Percentiles rank a stretch among this genome's conserved stretches.
Conservation (phyloP, 2,113 vertebrate species). For the Daubentonia madagascariensis region DNA sequence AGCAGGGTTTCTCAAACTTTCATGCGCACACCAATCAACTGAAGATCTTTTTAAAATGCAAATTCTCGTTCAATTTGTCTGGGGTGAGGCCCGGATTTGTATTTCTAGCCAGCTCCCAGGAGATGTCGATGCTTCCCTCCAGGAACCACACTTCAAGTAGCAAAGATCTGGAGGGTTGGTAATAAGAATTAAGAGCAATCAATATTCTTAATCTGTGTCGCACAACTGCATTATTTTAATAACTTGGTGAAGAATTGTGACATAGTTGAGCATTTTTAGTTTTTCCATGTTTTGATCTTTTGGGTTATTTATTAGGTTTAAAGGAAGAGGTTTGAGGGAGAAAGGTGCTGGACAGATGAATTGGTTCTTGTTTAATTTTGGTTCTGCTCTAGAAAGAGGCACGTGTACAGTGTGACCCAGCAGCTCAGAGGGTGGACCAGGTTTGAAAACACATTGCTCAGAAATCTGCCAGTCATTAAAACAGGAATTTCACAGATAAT, state of each 20-base stretch:
- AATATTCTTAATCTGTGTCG: neutral
- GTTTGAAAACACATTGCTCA: neutral
- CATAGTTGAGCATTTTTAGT: neutral
- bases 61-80: neutral
- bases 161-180: neutral
- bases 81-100: too few relatives aligned
- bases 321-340: neutral
- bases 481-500: constrained; percentile 43
- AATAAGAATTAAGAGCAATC: neutral
- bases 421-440: neutral
- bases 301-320: neutral
- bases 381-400: neutral
- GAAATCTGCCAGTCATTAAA: constrained; percentile 22
- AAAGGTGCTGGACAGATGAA: neutral
- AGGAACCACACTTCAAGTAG: neutral
- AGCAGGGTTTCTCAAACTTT: neutral
- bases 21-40: neutral
- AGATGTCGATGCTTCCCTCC: neutral
- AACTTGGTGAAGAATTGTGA: neutral
- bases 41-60: neutral
- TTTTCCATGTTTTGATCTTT: neutral
- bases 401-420: neutral
- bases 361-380: neutral
- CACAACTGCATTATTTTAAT: neutral
- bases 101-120: neutral